These are phyloP conservation scores for Pyralis farinalis DNA, from an alignment of 2,888 invertebrate genomes.

Conservation along the genomic window DNA sequence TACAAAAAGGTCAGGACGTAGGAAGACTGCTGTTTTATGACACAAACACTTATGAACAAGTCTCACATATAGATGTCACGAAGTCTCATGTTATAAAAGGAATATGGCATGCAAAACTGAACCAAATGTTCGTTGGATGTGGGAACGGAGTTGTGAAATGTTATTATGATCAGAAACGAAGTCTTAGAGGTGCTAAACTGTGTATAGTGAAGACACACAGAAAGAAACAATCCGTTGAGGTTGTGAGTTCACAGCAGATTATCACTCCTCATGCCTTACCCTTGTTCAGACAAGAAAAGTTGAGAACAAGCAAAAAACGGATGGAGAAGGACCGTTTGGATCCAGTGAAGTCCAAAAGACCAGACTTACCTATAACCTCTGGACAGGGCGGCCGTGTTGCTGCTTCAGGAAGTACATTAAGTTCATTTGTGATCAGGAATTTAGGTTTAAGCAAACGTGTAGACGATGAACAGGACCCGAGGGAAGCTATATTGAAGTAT, in stretches of 20 bases:
- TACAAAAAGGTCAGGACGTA: slow-evolving; percentile 82
- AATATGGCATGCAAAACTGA: slow-evolving; percentile 98
- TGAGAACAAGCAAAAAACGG: slow-evolving; percentile 93
- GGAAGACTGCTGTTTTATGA: slow-evolving; percentile 91
- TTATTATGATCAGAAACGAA: slow-evolving; percentile 93
- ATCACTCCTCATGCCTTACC: slow-evolving; percentile 98
- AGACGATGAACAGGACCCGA: slow-evolving; percentile 95
- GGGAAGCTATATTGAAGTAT: slow-evolving; percentile 96
- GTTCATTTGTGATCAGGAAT: slow-evolving; percentile 97
- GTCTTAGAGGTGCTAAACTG: slow-evolving; percentile 93
- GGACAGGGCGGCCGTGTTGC: slow-evolving; percentile 96
- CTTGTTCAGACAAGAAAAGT: slow-evolving; percentile 94
- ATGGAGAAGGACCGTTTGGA: slow-evolving; percentile 95
- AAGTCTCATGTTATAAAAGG: slow-evolving; percentile 93
- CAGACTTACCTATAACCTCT: slow-evolving; percentile 93
- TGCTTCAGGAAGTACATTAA: slow-evolving; percentile 96
- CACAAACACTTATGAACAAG: slow-evolving; percentile 86
- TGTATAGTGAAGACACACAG: slow-evolving; percentile 91
- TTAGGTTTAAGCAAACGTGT: slow-evolving; percentile 95
- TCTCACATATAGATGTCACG: slow-evolving; percentile 88
- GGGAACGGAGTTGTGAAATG: slow-evolving; percentile 95
- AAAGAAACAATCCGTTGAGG: slow-evolving; percentile 91
- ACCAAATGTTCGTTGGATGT: slow-evolving; percentile 96
- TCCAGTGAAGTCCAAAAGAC: slow-evolving; percentile 90
- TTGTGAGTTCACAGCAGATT: slow-evolving; percentile 94